Percentiles rank a stretch among this genome's conserved stretches.
Evolutionary conservation across 2,113 vertebrate species (phyloP).

Genomic region (Marcusenius ussheri): DNA sequence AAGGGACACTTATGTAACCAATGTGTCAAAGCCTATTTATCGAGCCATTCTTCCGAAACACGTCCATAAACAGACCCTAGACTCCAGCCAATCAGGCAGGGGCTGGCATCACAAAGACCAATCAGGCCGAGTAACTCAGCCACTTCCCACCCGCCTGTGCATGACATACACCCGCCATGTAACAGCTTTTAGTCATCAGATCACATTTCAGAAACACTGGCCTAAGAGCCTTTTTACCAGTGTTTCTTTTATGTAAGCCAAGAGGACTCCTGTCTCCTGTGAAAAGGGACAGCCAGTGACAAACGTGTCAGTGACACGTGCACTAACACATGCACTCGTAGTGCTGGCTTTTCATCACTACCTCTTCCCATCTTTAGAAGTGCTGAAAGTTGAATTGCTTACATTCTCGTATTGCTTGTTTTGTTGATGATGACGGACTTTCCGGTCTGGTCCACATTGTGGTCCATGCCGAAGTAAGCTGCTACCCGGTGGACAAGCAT

Average conservation of each 20-base stretch:
- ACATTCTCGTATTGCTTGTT: slow-evolving; percentile 89
- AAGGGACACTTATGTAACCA: neutral
- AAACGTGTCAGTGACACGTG: neutral
- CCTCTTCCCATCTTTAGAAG: neutral
- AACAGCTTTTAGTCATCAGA: neutral
- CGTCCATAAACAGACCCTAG: neutral
- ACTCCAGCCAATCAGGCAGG: neutral
- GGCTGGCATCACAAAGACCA: neutral
- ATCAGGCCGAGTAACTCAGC: neutral
- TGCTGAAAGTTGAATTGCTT: slow-evolving; percentile 42
- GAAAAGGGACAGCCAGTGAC: neutral
- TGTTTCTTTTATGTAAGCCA: neutral
- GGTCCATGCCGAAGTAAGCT: slow-evolving; percentile 93
- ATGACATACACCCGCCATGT: neutral
- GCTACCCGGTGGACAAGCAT: slow-evolving; percentile 93
- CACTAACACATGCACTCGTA: neutral
- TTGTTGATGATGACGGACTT: slow-evolving; percentile 94
- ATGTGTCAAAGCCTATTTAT: neutral
- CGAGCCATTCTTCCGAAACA: neutral
- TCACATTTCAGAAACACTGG: neutral
- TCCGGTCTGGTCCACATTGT: slow-evolving; percentile 93
- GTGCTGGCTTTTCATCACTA: neutral
- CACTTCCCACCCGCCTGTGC: neutral
- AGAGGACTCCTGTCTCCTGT: neutral
- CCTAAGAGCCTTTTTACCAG: neutral